Base-by-base conservation (phyloP, 2,888 invertebrate species). In the Orthonevra nobilis region DNA sequence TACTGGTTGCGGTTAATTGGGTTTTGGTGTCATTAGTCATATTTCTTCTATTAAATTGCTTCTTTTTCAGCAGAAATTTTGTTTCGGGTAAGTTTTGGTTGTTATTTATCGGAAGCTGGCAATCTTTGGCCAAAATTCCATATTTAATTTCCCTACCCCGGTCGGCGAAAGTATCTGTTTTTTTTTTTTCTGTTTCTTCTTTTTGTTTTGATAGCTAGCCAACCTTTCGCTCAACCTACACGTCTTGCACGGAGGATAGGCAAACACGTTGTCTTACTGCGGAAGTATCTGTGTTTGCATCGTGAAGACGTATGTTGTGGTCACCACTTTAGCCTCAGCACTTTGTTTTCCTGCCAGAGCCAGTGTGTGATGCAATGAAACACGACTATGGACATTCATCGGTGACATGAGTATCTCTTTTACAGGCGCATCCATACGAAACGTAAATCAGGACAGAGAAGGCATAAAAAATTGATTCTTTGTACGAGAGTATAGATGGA, bases 21-120 rank as follows among this genome's bases (percentile, higher is more conserved):
- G 72, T 79, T 79, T 64, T 46, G 72, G 77, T 79, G 72, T 42
- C 72, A 72, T 66, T 17, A 64, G 50, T 73, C 56, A 72, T 56
- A 68, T 70, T 58, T 38, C n/a, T n/a, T n/a, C 38, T 26, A 68
- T 60, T 58, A 36, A 42, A 44, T 61, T 61, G 12, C 42, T 12
- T 72, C 40, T 60, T 10, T 79, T 79, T 66, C 77, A 73, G 79
- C 66, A 32, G 34, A 72, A 30, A 23, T 19, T 26, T 32, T 54
- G n/a, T n/a, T n/a, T n/a, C n/a, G 12, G 73, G 73, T 79, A 79
- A 79, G 79, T 79, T 54, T n/a, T 2, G 26, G 7, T 20, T 28
- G n/a, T 10, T 26, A 32, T 63, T 42, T 73, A 73, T 66, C 73
- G 42, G 68, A 26, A 34, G 23, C 38, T 44, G 38, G 9, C 3